Percentiles rank a stretch among this genome's conserved stretches.
Evolutionary conservation across 2,888 invertebrate genomes (phyloP).

Genomic region (Tetramorium bicarinatum): DNA sequence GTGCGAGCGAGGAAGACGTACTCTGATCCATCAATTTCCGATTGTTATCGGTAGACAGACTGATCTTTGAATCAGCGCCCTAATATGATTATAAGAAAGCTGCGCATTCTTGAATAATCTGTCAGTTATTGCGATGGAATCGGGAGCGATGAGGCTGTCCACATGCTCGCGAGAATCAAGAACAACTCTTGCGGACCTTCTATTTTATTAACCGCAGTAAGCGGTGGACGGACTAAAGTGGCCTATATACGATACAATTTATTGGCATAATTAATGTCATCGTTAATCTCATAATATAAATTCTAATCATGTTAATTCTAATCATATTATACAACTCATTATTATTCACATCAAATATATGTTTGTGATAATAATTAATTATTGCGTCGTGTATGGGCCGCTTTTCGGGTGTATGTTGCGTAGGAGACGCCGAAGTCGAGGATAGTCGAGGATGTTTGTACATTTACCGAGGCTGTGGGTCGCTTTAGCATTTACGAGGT

Average conservation of each 20-base stretch:
- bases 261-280: background rate
- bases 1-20: background rate
- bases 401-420: background rate
- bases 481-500: conserved; percentile 79
- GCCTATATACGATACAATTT: conserved; percentile 29
- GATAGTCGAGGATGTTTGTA: conserved; percentile 69
- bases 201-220: conserved; percentile 26
- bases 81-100: background rate
- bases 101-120: background rate
- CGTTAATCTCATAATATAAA: conserved; percentile 12
- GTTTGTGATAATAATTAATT: conserved; percentile 24
- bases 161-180: conserved; percentile 10
- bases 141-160: background rate
- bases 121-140: background rate
- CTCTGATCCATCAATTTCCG: background rate
- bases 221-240: conserved; percentile 4
- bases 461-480: conserved; percentile 79
- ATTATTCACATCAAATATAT: background rate
- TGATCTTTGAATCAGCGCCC: background rate
- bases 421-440: conserved; percentile 56
- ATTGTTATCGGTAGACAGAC: background rate
- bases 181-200: background rate
- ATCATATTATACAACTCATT: background rate
- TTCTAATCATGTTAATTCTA: background rate
- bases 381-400: conserved; percentile 19